Evolutionary conservation across 2,113 vertebrate genomes (phyloP).

Genomic region (Rattus norvegicus): DNA sequence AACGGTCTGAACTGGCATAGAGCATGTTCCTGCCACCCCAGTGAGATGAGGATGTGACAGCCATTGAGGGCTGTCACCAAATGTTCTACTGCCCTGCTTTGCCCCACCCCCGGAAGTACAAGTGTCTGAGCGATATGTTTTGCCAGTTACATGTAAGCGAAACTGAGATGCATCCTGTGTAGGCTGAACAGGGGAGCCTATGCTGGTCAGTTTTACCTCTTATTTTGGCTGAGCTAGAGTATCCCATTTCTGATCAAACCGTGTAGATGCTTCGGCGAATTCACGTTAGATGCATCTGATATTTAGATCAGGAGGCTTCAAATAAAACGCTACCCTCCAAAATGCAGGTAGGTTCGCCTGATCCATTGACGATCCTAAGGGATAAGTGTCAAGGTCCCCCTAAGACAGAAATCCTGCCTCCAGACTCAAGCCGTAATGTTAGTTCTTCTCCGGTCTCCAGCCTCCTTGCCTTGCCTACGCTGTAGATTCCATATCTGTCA

Average conservation of each 20-base stretch:
- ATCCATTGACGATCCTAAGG: neutral
- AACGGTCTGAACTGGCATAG: neutral
- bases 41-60: neutral
- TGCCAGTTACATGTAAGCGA: neutral
- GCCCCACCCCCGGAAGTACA: neutral
- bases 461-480: neutral
- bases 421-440: neutral
- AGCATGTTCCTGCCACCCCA: neutral
- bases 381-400: neutral
- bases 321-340: too few relatives aligned
- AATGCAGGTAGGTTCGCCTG: too few relatives aligned
- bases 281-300: neutral
- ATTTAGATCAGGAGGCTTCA: neutral
- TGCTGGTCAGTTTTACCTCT: neutral
- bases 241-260: neutral
- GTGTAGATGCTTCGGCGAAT: neutral
- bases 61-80: neutral
- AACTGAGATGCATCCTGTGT: neutral
- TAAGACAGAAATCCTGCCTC: neutral
- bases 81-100: neutral
- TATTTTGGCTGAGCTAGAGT: neutral
- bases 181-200: neutral
- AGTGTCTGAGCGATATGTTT: too few relatives aligned
- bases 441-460: neutral
- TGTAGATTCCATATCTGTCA: neutral